Evolutionary conservation across 2,888 invertebrate species (phyloP).

Genomic region (Leucozona laternaria): DNA sequence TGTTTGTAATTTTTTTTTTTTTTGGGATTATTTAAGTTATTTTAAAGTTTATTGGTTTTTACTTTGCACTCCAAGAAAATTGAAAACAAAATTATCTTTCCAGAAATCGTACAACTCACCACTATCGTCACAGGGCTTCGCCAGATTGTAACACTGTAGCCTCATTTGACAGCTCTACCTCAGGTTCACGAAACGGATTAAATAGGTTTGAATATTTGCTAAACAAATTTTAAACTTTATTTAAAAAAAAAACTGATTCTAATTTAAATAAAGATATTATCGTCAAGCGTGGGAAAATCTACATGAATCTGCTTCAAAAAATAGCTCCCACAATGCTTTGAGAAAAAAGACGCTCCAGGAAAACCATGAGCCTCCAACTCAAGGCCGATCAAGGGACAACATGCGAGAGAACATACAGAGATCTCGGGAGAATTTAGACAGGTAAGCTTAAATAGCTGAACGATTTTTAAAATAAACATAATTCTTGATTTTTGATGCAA

Average conservation of each 20-base stretch:
- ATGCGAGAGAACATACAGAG: constrained; percentile 83
- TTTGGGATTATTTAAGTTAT: constrained; percentile 1
- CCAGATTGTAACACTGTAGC: constrained; percentile 96
- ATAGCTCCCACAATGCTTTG: constrained; percentile 85
- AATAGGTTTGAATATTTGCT: constrained; percentile 85
- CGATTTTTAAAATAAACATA: neutral
- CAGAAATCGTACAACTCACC: constrained; percentile 92
- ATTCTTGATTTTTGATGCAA: neutral
- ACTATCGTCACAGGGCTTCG: constrained; percentile 94
- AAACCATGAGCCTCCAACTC: constrained; percentile 88
- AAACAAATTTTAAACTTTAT: no score
- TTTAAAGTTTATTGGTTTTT: constrained; percentile 20
- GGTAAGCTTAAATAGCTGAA: constrained; percentile 77
- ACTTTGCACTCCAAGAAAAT: constrained; percentile 14
- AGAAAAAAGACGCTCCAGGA: constrained; percentile 86
- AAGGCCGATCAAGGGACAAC: constrained; percentile 82
- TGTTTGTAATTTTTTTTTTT: constrained; percentile 27
- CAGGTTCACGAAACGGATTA: constrained; percentile 92
- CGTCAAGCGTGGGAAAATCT: constrained; percentile 97
- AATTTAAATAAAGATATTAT: constrained; percentile 87
- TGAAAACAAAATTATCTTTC: constrained; percentile 73
- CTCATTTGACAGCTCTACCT: constrained; percentile 94
- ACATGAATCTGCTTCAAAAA: constrained; percentile 90
- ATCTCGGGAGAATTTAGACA: constrained; percentile 83
- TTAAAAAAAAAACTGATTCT: neutral